Conservation (phyloP, 1,140 invertebrate genomes). For the Drosophila murphyi region DNA sequence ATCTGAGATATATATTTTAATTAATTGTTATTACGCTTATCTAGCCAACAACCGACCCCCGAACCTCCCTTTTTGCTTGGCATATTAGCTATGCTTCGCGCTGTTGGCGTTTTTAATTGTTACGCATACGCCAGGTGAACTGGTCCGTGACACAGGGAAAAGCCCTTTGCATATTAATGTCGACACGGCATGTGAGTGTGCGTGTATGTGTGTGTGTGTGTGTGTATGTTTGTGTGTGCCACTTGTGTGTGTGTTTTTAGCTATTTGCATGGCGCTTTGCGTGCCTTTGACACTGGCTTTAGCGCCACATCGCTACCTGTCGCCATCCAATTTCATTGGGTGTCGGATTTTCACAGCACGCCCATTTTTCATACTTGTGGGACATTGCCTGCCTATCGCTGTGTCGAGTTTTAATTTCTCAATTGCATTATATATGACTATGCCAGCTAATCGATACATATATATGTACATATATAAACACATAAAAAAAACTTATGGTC, state of each 20-base stretch:
- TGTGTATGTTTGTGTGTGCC: background rate
- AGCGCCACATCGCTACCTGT: constrained; percentile 7
- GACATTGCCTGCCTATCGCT: constrained; percentile 8
- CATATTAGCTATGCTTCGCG: constrained; percentile 25
- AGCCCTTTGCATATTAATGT: constrained; percentile 70
- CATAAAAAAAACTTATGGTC: constrained; percentile 47
- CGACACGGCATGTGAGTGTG: constrained; percentile 11
- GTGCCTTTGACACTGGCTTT: constrained; percentile 41
- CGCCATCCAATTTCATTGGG: constrained; percentile 43
- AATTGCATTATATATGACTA: constrained; percentile 21
- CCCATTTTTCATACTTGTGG: constrained; percentile 40
- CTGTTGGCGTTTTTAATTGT: constrained; percentile 63
- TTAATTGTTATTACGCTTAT: constrained; percentile 75
- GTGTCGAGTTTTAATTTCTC: constrained; percentile 7
- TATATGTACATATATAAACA: constrained; percentile 3
- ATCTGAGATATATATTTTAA: constrained; percentile 69
- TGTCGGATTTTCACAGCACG: constrained; percentile 34
- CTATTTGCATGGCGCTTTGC: constrained; percentile 41
- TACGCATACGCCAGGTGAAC: constrained; percentile 66
- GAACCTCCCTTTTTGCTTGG: background rate
- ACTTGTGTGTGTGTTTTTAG: constrained; percentile 1
- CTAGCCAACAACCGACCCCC: constrained; percentile 23
- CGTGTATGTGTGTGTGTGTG: constrained; percentile 6
- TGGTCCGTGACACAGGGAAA: constrained; percentile 2
- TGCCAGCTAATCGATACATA: constrained; percentile 43